Percentiles rank a stretch among this genome's conserved stretches.
Conservation (phyloP, 37 sponge, comb jelly and placozoan genomes). For the Aphrocallistes beatrix region DNA sequence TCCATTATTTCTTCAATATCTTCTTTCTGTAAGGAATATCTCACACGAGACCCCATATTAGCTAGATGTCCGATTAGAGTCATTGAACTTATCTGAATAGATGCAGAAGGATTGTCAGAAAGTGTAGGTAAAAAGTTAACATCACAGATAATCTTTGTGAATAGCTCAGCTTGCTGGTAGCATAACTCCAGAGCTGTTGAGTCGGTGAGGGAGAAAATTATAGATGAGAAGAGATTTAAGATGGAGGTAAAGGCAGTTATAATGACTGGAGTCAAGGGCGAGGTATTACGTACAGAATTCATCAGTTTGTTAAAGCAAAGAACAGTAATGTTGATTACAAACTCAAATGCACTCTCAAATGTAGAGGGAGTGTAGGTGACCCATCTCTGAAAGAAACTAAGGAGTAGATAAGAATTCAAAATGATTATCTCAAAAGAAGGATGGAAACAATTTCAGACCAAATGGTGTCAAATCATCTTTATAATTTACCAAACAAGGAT, state of each 20-base stretch:
- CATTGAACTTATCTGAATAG: neutral
- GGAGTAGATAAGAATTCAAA: too few relatives aligned
- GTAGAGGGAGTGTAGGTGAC: constrained; percentile 5
- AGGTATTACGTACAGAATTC: neutral
- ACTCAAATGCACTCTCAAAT: constrained; percentile 14
- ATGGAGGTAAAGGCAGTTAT: neutral
- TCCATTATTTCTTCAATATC: neutral
- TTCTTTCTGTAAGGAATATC: neutral
- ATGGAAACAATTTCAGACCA: too few relatives aligned
- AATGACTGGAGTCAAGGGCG: neutral
- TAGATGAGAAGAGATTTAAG: neutral
- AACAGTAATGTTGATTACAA: neutral
- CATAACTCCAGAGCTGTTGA: neutral
- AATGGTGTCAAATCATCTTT: too few relatives aligned
- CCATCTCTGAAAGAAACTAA: constrained; percentile 15
- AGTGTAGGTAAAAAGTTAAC: neutral
- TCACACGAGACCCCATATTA: neutral
- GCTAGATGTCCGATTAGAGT: neutral
- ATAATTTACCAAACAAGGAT: too few relatives aligned
- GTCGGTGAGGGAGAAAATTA: neutral
- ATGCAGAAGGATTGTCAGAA: neutral
- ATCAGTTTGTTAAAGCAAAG: neutral
- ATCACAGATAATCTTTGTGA: neutral
- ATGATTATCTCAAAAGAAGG: too few relatives aligned
- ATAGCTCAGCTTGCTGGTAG: neutral